Evolutionary conservation across 2,888 invertebrate genomes (phyloP), one percentile per base, ranked within the genome.

Genomic region (Automeris io): DNA sequence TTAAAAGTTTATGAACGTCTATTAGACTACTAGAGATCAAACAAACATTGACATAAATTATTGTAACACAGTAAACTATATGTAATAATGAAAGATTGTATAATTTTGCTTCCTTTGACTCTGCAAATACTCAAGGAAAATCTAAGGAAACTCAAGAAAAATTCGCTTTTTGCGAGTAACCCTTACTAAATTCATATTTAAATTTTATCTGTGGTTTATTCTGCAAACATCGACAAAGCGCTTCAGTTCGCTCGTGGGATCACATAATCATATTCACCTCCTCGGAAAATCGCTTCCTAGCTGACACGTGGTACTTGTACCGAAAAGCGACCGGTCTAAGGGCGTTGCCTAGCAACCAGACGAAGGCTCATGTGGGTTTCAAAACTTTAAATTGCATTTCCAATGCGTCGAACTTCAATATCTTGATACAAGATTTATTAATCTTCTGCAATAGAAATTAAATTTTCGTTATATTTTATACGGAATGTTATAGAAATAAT

Each of bases 321-420:
- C 68, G 70, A 72, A 81, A 77, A 63, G 57, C 65, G 65, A 65
- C 68, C 57, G 65, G 51, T 58, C 29, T 16, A n/a, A 73, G 86
- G 86, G 85, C 55, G 85, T 86, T 85, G 69, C 86, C 48, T 83
- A 63, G 69, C 64, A 69, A 86, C 83, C 60, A 69, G 72, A 64
- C 70, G 61, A 47, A 79, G 78, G 73, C 80, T 80, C 81, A 81
- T 82, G 79, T 83, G 83, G 75, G 75, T 70, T 73, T 64, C 65
- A 70, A 77, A 80, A 82, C 81, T 85, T 85, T 85, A 83, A 86
- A 85, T 83, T 83, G 81, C 76, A 80, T 83, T 83, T 77, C 72
- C 69, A 66, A 53, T 58, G 66, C 63, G 57, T 62, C 57, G 58
- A 71, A 73, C 68, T 68, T 64, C 74, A 72, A 78, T 75, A 70